Percentiles rank a stretch among this genome's conserved stretches.
Conservation (phyloP, 2,888 invertebrate genomes). For the Rhogogaster chlorosoma region DNA sequence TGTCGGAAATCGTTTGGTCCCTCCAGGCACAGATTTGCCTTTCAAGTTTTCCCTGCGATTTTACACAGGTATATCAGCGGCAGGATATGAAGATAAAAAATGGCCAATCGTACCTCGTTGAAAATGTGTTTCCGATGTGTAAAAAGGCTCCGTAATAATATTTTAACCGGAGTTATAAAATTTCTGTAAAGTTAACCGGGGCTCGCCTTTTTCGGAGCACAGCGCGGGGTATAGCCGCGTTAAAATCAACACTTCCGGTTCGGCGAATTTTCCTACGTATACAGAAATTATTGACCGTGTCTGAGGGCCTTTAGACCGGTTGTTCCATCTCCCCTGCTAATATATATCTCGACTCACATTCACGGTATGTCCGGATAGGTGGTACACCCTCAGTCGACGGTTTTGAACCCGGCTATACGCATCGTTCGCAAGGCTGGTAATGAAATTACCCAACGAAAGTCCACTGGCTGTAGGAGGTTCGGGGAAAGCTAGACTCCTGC, state of each 20-base stretch:
- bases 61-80: background rate
- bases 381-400: background rate
- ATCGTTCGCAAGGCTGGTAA: constrained; percentile 23
- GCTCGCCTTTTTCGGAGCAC: background rate
- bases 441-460: constrained; percentile 46
- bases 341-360: constrained; percentile 20
- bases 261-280: constrained; percentile 23
- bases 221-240: background rate
- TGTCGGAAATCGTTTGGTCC: background rate
- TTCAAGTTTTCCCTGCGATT: background rate
- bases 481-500: constrained; percentile 44
- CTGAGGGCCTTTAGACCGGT: constrained; percentile 21
- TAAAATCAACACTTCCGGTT: constrained; percentile 36
- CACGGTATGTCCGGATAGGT: background rate
- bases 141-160: background rate
- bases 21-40: background rate
- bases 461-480: background rate
- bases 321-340: background rate
- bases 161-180: background rate
- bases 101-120: background rate
- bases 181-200: background rate
- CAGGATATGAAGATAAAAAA: background rate
- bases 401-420: constrained; percentile 16
- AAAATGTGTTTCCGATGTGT: background rate
- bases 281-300: constrained; percentile 38